Evolutionary conservation across 2,113 vertebrate genomes (phyloP), one percentile per base, ranked within the genome.

Genomic region (Todiramphus saurophagus): DNA sequence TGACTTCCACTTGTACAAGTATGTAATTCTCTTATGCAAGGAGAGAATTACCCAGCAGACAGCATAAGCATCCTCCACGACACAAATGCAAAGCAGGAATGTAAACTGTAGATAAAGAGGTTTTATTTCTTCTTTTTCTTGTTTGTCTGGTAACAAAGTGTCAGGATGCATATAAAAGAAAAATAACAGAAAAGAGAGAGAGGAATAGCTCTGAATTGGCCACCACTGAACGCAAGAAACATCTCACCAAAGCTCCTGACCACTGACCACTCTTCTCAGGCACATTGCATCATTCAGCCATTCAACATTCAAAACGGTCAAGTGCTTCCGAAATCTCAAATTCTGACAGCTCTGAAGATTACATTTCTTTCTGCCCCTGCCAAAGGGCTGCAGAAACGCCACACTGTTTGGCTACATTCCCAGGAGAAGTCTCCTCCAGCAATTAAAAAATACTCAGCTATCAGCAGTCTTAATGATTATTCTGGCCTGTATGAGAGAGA

Each of bases 11-110:
- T 78, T 90, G 91, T 89, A 87, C 28, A 93, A 96, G 72, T 55
- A 75, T 88, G 94, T 94, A 96, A 92, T 86, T 91, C 95, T 93
- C 95, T 89, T 87, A 78, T 31, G 78, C 89, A 96, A 88, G 79
- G 63, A 94, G 48, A 44, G 82, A 96, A 96, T 93, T 94, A 95
- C 70, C 93, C 37, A 64, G 66, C 75, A 76, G 78, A 74, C 60
- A 63, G 77, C 76, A 79, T n/a, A 94, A 96, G 95, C 64, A 89
- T 93, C 82, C 51, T 63, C 90, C 77, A 63, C 0, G 0, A 90
- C 80, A 93, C 31, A 97, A 84, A 95, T 86, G 51, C 87, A 79
- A 78, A 87, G 72, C 77, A 90, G 27, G 73, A 96, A 94, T 58
- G 50, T 83, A 64, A 92, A 85, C 55, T 5, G 11, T 39, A 64